Percentiles rank a stretch among this genome's conserved stretches.
These are phyloP conservation scores for Chaitophorus viminalis DNA, from an alignment of 2,888 invertebrate species.

Conservation along the genomic window DNA sequence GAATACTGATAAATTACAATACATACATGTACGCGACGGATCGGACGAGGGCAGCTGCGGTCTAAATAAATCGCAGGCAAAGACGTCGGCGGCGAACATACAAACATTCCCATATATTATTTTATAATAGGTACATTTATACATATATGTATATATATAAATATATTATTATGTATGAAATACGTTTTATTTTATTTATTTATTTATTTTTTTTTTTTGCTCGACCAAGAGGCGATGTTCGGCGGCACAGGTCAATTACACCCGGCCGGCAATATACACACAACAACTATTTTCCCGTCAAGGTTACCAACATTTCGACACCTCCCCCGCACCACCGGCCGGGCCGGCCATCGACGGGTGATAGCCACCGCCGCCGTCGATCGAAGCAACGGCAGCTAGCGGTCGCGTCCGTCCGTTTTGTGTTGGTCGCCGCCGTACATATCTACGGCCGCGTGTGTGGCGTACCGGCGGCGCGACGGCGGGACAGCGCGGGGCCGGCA, in stretches of 20 bases:
- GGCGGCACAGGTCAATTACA: slow-evolving; percentile 57
- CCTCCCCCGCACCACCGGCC: slow-evolving; percentile 58
- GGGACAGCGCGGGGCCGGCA: slow-evolving; percentile 55
- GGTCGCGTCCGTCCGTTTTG: slow-evolving; percentile 11
- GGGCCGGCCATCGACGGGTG: slow-evolving; percentile 49
- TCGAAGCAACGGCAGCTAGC: slow-evolving; percentile 46
- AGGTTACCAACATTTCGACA: slow-evolving; percentile 62
- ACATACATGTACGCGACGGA: background rate
- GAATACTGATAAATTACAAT: background rate
- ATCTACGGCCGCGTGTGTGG: background rate
- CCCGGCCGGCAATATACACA: slow-evolving; percentile 34
- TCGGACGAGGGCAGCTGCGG: background rate
- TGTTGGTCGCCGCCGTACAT: background rate
- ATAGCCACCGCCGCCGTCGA: slow-evolving; percentile 30
- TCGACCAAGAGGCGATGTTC: slow-evolving; percentile 19
- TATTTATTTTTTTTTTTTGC: slow-evolving; percentile 19
- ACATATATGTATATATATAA: too few species aligned
- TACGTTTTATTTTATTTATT: slow-evolving; percentile 9
- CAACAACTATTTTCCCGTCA: slow-evolving; percentile 59
- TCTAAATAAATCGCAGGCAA: background rate
- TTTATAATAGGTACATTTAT: background rate
- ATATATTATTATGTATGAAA: background rate
- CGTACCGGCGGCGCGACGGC: background rate
- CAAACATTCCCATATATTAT: background rate
- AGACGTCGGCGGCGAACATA: background rate